These are phyloP conservation scores for Allophyes oxyacanthae DNA, from an alignment of 2,888 invertebrate species.

Conservation along the genomic window DNA sequence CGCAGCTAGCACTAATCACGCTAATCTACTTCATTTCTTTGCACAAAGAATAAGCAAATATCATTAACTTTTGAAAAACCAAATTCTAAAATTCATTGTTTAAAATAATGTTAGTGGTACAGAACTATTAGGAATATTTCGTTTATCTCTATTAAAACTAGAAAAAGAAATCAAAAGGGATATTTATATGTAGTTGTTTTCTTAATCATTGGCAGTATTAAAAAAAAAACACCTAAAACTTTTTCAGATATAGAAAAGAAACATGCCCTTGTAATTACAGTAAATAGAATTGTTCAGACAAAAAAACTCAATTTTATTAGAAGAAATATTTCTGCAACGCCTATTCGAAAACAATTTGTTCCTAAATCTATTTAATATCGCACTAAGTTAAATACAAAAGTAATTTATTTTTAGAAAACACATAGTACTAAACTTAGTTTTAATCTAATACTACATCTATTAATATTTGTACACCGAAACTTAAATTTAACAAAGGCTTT, in stretches of 20 bases:
- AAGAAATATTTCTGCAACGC: constrained; percentile 4
- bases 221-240: no score
- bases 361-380: constrained; percentile 1
- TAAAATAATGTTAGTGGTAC: neutral
- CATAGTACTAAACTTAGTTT: neutral
- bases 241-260: neutral
- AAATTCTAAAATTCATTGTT: neutral
- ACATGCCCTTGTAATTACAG: neutral
- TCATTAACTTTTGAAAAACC: neutral
- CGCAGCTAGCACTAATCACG: constrained; percentile 24
- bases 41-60: neutral
- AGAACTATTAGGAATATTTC: neutral
- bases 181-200: no score
- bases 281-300: neutral
- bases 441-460: neutral
- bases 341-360: constrained; percentile 14
- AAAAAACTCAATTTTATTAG: neutral
- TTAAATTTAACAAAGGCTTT: no score
- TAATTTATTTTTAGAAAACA: no score
- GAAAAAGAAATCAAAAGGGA: no score
- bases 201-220: no score
- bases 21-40: constrained; percentile 16
- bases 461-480: no score
- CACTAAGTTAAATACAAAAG: no score
- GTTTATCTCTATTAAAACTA: no score